A percentile compares a stretch with the other conserved stretches of the same genome.
Conservation (phyloP, 2,888 invertebrate genomes). For the Leptogaster cylindrica region DNA sequence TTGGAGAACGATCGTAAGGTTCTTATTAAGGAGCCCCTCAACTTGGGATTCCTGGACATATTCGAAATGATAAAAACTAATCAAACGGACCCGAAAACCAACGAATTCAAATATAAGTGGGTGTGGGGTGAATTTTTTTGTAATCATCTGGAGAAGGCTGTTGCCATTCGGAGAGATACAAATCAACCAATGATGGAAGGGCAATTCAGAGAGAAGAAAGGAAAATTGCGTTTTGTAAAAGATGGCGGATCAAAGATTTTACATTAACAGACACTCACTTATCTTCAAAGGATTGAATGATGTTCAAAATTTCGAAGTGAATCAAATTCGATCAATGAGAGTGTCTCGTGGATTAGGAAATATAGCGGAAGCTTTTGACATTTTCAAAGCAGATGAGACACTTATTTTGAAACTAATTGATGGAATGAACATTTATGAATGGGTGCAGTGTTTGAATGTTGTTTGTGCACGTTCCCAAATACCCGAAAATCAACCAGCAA, state of each 20-base stretch:
- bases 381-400: slow-evolving; percentile 91
- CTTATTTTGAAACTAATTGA: slow-evolving; percentile 93
- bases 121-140: slow-evolving; percentile 95
- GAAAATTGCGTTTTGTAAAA: slow-evolving; percentile 88
- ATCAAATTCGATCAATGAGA: slow-evolving; percentile 93
- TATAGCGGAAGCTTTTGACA: slow-evolving; percentile 95
- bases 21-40: slow-evolving; percentile 82
- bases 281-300: slow-evolving; percentile 86
- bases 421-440: slow-evolving; percentile 92
- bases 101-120: slow-evolving; percentile 67
- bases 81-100: slow-evolving; percentile 61
- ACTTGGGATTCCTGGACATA: slow-evolving; percentile 89
- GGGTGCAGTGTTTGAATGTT: slow-evolving; percentile 93
- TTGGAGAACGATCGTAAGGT: slow-evolving; percentile 78
- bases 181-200: slow-evolving; percentile 89
- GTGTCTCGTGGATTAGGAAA: slow-evolving; percentile 89
- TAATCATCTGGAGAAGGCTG: slow-evolving; percentile 88
- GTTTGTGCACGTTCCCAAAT: slow-evolving; percentile 79
- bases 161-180: slow-evolving; percentile 79
- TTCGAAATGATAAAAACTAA: slow-evolving; percentile 76
- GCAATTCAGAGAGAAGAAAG: slow-evolving; percentile 89
- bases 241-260: slow-evolving; percentile 94
- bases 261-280: slow-evolving; percentile 91
- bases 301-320: slow-evolving; percentile 85
- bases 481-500: slow-evolving; percentile 59